A percentile compares a stretch with the other conserved stretches of the same genome.
Conservation (phyloP, 2,888 invertebrate species). For the Drosophila fulvimacula region DNA sequence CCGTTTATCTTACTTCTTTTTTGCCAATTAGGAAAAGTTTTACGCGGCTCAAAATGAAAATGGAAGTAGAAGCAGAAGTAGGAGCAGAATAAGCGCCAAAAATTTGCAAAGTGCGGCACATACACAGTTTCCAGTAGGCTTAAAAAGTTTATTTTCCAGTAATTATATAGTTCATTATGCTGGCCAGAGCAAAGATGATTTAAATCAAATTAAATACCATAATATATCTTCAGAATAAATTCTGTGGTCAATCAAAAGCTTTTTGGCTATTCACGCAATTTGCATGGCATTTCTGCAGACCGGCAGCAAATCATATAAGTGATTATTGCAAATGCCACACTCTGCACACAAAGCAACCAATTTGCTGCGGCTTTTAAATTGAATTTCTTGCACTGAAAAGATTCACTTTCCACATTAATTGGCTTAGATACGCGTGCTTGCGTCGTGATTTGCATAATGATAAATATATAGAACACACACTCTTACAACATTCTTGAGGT, state of each 20-base stretch:
- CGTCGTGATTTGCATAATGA: conserved; percentile 48
- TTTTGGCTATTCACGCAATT: background rate
- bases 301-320: background rate
- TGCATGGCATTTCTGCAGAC: background rate
- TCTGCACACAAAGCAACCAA: conserved; percentile 31
- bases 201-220: background rate
- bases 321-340: conserved; percentile 27
- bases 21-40: conserved; percentile 71
- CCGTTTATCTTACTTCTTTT: background rate
- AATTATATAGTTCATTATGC: conserved; percentile 60
- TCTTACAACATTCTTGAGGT: conserved; percentile 34
- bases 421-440: conserved; percentile 45
- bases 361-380: conserved; percentile 47
- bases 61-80: conserved; percentile 19
- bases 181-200: background rate
- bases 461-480: conserved; percentile 37
- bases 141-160: conserved; percentile 42
- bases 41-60: conserved; percentile 34
- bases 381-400: conserved; percentile 49
- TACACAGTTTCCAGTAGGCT: conserved; percentile 32
- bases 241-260: background rate
- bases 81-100: conserved; percentile 31
- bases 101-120: conserved; percentile 43
- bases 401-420: conserved; percentile 48
- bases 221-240: background rate